Evolutionary conservation across 2,113 vertebrate species (phyloP).

Genomic region (Saiga tatarica): DNA sequence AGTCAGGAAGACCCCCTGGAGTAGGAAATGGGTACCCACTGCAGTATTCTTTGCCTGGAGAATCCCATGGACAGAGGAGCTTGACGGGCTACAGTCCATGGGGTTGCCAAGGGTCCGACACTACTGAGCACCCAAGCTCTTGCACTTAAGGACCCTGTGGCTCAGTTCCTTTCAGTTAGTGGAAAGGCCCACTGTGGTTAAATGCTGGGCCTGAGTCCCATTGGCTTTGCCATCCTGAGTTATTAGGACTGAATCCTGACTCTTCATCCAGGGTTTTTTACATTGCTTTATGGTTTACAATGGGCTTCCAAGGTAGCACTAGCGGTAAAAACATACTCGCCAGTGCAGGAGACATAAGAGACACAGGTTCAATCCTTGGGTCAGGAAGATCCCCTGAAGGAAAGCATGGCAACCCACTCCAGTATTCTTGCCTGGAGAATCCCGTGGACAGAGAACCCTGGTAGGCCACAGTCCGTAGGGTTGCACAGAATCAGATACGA

Average conservation of each 20-base stretch:
- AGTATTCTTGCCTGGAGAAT: background rate
- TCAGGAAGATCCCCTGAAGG: background rate
- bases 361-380: background rate
- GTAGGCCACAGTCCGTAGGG: rapidly evolving
- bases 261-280: background rate
- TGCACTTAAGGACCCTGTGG: background rate
- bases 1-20: background rate
- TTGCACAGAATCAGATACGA: background rate
- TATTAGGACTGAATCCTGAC: background rate
- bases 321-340: background rate
- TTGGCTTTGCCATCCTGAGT: background rate
- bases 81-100: background rate
- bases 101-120: background rate
- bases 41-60: background rate
- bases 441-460: background rate
- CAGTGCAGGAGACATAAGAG: background rate
- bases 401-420: background rate
- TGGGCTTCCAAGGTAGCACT: background rate
- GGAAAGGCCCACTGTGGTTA: background rate
- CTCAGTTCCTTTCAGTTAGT: no score
- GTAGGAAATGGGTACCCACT: background rate
- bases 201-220: background rate
- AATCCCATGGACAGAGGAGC: background rate
- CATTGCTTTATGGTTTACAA: background rate
- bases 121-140: background rate